A percentile compares a stretch with the other conserved stretches of the same genome.
phyloP scores from a whole-genome alignment of 2,113 vertebrate species.

The Lampris incognitus region DNA sequence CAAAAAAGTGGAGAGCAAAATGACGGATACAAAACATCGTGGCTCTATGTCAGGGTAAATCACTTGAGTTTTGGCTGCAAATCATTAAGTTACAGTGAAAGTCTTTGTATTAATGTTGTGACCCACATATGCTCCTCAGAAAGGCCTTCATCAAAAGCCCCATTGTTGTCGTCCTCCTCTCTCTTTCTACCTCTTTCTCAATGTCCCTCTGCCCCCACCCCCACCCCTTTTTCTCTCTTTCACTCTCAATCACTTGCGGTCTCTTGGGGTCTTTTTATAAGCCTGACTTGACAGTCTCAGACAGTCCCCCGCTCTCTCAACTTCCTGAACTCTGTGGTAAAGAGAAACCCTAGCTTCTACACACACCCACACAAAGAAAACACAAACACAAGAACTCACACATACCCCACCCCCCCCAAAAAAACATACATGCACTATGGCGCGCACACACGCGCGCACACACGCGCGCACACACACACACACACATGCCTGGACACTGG shows the following conservation, averaged over 20 bases:
- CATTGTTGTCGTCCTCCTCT: constrained; percentile 73
- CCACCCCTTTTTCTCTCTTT: constrained; percentile 16
- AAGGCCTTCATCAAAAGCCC: constrained; percentile 75
- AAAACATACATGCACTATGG: too few relatives aligned
- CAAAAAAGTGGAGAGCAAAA: constrained; percentile 58
- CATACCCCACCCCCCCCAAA: too few relatives aligned
- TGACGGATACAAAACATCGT: constrained; percentile 47
- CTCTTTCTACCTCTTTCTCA: not conserved
- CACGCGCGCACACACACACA: not conserved
- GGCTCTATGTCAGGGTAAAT: constrained; percentile 37
- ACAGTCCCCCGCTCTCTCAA: constrained; percentile 46
- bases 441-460: not conserved
- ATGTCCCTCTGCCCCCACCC: constrained; percentile 14
- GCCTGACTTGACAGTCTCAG: constrained; percentile 67
- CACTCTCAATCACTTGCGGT: constrained; percentile 48
- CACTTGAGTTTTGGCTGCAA: constrained; percentile 21
- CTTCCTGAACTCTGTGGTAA: constrained; percentile 72
- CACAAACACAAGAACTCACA: not conserved
- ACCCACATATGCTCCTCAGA: constrained; percentile 76
- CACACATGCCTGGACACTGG: not conserved
- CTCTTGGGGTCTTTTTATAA: constrained; percentile 75
- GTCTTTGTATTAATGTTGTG: constrained; percentile 73
- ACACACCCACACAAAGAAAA: constrained; percentile 11
- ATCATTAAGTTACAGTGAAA: constrained; percentile 66
- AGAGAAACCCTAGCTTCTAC: constrained; percentile 57